Conservation (phyloP, 1,140 invertebrate species). For the Penaeus indicus region DNA sequence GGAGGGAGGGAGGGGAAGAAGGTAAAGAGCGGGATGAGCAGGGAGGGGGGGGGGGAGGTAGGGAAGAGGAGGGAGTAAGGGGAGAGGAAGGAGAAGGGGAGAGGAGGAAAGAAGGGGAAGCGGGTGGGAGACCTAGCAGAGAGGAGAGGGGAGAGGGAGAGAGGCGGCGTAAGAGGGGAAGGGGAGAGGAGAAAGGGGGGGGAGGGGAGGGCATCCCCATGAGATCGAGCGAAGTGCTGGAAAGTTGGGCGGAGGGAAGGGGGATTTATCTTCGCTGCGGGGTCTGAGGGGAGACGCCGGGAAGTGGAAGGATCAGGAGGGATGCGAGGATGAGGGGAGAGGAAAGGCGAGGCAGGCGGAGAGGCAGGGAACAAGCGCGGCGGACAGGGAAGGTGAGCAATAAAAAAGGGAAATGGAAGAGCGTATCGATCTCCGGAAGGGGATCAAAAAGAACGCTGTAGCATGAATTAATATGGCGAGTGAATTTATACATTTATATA, state of each 20-base stretch:
- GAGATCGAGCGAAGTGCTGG: no score
- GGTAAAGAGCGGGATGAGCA: background rate
- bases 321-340: background rate
- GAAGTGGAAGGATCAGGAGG: background rate
- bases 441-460: no score
- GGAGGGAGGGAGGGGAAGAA: background rate
- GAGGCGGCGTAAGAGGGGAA: background rate
- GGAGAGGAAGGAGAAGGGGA: background rate
- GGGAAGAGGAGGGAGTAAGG: background rate
- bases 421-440: no score
- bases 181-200: background rate
- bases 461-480: no score
- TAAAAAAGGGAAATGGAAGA: no score
- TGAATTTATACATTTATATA: no score
- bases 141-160: background rate
- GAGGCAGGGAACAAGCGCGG: background rate
- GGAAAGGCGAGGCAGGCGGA: background rate
- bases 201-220: background rate
- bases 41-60: background rate
- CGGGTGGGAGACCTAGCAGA: background rate
- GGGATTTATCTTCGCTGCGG: no score
- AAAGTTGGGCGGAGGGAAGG: no score
- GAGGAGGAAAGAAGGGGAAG: background rate
- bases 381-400: no score
- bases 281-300: background rate